Evolutionary conservation across 2,888 invertebrate genomes (phyloP), one percentile per base, ranked within the genome.

Genomic region (Torymus texanus): DNA sequence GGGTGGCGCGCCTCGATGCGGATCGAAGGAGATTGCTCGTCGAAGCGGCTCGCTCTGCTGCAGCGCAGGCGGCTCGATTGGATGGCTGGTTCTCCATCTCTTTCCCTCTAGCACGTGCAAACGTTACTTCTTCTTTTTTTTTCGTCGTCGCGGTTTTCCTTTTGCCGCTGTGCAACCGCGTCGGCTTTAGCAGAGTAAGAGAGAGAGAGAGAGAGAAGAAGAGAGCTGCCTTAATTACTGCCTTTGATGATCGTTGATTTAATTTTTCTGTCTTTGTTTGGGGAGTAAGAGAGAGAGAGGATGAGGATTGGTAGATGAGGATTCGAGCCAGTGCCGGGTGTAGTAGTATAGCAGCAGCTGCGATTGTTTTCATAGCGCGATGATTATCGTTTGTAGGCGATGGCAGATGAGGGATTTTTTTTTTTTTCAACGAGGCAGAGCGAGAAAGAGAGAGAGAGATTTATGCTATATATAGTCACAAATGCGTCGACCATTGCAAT

Each of bases 11-110:
- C 29, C 62, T 14, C 18, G 68, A 62, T 70, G 70, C 56, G 76
- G 21, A 76, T 76, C 76, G 70, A 71, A 70, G 63, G 51, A 76
- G 76, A 76, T 76, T 76, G 76, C 76, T 76, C 50, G 70, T 56
- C 70, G 70, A 70, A 76, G 63, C 70, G 76, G 63, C 50, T 63
- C 70, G 70, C 41, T 41, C 41, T 41, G 8, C 41, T 41, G 41
- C 41, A 41, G 41, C 63, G 41, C 63, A 14, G 56, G 55, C 55
- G 70, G 70, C 76, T 76, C 76, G 70, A 70, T 63, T 76, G 76
- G 76, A 63, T 76, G 76, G 55, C 56, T 70, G 21, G n/a, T 18
- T 10, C 74, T 74, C 41, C 21, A 21, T 41, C 61, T 59, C 62
- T 70, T 58, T 41, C 41, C 16, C 55, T 51, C 18, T n/a, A 58